Conservation (phyloP, 2,797 vertebrate species). For the Spea hammondii region DNA sequence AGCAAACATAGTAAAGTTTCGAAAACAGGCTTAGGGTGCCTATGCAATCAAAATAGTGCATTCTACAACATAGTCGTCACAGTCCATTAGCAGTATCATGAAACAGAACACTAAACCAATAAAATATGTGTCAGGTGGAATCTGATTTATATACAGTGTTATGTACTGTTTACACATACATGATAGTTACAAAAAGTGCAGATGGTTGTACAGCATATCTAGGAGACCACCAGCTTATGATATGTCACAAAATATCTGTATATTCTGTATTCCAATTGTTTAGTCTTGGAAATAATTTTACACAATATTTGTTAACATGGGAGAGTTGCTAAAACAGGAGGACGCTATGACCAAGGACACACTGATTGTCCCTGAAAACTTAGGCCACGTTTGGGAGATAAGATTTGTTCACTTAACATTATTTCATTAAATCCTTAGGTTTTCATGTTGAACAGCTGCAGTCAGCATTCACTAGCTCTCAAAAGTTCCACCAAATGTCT, state of each 20-base stretch:
- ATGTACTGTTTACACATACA: too few species aligned
- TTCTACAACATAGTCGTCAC: constrained; percentile 2
- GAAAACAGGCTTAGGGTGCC: background rate
- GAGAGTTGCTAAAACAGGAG: too few species aligned
- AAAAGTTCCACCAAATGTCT: constrained; percentile 93
- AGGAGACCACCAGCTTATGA: too few species aligned
- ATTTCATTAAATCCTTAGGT: constrained; percentile 63
- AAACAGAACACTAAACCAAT: background rate
- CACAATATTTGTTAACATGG: too few species aligned
- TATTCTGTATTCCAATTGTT: too few species aligned
- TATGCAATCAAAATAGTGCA: constrained; percentile 6
- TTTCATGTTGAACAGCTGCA: constrained; percentile 86
- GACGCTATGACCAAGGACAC: too few species aligned
- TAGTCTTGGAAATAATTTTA: too few species aligned
- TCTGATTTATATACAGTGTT: background rate
- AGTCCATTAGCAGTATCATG: background rate
- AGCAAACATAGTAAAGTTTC: constrained; percentile 15
- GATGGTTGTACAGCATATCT: too few species aligned
- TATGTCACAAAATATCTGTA: too few species aligned
- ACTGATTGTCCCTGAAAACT: too few species aligned
- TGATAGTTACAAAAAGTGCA: too few species aligned
- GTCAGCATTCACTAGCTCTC: constrained; percentile 85
- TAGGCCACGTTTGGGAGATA: background rate
- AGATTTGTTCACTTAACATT: background rate
- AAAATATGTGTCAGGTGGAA: constrained; percentile 5